These are phyloP conservation scores for Oryzias woworae DNA, from an alignment of 2,113 vertebrate genomes.

Conservation along the genomic window DNA sequence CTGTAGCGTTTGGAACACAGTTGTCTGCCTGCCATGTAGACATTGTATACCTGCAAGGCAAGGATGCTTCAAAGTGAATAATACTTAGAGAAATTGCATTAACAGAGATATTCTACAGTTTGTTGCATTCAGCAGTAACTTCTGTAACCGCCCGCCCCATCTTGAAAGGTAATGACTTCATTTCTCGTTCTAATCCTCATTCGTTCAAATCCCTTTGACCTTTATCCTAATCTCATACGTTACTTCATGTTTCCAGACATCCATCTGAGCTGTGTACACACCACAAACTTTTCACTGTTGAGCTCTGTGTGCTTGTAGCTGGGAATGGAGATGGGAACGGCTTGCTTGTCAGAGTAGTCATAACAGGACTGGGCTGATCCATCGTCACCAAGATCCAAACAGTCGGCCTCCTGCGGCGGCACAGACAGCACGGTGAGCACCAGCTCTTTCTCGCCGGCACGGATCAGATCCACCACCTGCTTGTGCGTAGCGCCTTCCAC, in stretches of 20 bases:
- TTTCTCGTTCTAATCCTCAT: neutral
- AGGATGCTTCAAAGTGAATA: neutral
- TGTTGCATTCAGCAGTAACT: too few species aligned
- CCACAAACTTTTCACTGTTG: slow-evolving; percentile 95
- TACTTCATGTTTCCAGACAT: neutral
- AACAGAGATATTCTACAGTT: neutral
- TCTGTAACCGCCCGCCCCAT: too few species aligned
- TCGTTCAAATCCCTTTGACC: too few species aligned
- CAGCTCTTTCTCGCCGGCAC: slow-evolving; percentile 89
- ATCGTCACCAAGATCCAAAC: slow-evolving; percentile 89
- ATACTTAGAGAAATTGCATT: too few species aligned
- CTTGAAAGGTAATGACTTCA: neutral
- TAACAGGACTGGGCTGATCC: slow-evolving; percentile 87
- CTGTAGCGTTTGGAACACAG: slow-evolving; percentile 95
- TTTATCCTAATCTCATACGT: neutral
- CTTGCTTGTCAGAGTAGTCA: slow-evolving; percentile 95
- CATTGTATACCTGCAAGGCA: slow-evolving; percentile 86
- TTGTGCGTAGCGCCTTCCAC: slow-evolving; percentile 96
- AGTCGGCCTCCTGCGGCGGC: slow-evolving; percentile 90
- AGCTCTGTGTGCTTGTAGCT: slow-evolving; percentile 97
- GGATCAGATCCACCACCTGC: slow-evolving; percentile 98
- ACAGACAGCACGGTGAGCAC: slow-evolving; percentile 91
- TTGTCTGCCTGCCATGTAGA: slow-evolving; percentile 95
- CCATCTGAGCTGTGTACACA: slow-evolving; percentile 61
- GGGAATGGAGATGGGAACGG: slow-evolving; percentile 95